A percentile compares a stretch with the other conserved stretches of the same genome.
These are phyloP conservation scores for Hyles vespertilio DNA, from an alignment of 1,140 invertebrate species.

Conservation along the genomic window DNA sequence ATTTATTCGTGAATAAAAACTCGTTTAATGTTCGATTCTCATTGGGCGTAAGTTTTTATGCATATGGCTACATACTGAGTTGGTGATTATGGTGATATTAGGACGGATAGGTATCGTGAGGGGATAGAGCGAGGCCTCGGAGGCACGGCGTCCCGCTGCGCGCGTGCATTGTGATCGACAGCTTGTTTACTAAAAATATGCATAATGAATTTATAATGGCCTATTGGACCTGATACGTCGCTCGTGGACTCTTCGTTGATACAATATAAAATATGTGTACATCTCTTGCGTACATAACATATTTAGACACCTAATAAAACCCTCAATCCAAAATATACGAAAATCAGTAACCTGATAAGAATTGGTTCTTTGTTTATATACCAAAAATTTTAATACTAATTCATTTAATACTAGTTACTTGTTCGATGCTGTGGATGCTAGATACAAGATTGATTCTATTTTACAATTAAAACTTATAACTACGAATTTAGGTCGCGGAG, in stretches of 20 bases:
- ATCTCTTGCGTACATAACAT: too few species aligned
- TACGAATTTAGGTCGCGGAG: too few species aligned
- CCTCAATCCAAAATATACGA: too few species aligned
- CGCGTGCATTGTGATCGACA: slow-evolving; percentile 70
- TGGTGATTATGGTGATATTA: slow-evolving; percentile 43
- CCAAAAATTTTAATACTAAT: too few species aligned
- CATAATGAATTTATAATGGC: slow-evolving; percentile 75
- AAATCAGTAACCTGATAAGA: too few species aligned
- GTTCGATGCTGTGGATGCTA: too few species aligned
- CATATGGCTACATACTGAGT: slow-evolving; percentile 30
- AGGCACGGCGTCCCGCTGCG: slow-evolving; percentile 60
- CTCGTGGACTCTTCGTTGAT: not conserved
- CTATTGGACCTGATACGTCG: slow-evolving; percentile 43
- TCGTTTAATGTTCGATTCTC: slow-evolving; percentile 34
- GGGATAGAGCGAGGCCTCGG: slow-evolving; percentile 50
- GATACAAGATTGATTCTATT: too few species aligned
- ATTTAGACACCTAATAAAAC: too few species aligned
- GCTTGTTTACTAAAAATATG: slow-evolving; percentile 76
- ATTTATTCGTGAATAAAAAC: slow-evolving; percentile 39
- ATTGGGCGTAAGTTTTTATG: slow-evolving; percentile 22
- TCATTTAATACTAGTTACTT: too few species aligned
- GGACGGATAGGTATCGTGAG: slow-evolving; percentile 37
- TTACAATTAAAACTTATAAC: too few species aligned
- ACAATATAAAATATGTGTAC: too few species aligned
- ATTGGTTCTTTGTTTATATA: too few species aligned